Percentiles rank a stretch among this genome's conserved stretches.
phyloP scores from a whole-genome alignment of 2,113 vertebrate genomes.

The Chlorocebus sabaeus region DNA sequence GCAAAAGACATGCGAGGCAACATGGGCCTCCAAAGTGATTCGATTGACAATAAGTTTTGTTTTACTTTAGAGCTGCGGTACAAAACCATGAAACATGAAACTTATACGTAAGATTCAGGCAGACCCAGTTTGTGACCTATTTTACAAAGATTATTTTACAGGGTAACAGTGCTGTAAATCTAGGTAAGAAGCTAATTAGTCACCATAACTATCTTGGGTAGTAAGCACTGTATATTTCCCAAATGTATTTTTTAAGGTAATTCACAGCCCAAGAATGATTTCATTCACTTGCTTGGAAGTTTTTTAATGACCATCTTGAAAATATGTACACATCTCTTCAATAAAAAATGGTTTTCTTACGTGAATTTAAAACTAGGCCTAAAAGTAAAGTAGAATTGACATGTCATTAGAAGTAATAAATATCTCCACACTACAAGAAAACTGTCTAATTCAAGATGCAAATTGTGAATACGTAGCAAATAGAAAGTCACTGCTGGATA shows the following conservation, averaged over 20 bases:
- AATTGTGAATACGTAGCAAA: not conserved
- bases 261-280: constrained; percentile 31
- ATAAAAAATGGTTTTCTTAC: not conserved
- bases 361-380: constrained; percentile 36
- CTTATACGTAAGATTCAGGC: constrained; percentile 9
- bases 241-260: constrained; percentile 35
- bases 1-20: not conserved
- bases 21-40: not conserved
- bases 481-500: not conserved
- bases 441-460: not conserved
- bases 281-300: constrained; percentile 8
- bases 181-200: constrained; percentile 66
- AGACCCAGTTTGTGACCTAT: constrained; percentile 60
- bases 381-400: not conserved
- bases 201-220: constrained; percentile 39
- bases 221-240: constrained; percentile 42
- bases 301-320: constrained; percentile 24
- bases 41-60: not conserved
- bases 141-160: constrained; percentile 62
- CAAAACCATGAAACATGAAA: constrained; percentile 15
- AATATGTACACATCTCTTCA: not conserved
- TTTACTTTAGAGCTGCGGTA: constrained; percentile 24
- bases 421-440: constrained; percentile 17
- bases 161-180: constrained; percentile 35
- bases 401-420: not conserved